Percentiles rank a stretch among this genome's conserved stretches.
phyloP scores from a whole-genome alignment of 1,140 invertebrate species.

The Kradibia gibbosae region DNA sequence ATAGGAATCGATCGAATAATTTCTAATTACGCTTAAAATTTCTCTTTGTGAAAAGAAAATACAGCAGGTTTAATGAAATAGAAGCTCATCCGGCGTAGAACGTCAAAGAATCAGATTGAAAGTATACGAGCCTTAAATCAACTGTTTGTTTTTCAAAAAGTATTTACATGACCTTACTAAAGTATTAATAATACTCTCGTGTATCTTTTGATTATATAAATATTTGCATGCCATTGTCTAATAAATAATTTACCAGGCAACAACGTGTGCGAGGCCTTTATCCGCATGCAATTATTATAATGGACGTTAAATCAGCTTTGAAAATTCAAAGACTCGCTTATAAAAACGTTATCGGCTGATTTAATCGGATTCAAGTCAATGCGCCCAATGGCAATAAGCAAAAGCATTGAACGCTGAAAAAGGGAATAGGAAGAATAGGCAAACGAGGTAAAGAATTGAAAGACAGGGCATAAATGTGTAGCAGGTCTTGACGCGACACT shows the following conservation, averaged over 20 bases:
- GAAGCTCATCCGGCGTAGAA: background rate
- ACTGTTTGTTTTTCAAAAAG: background rate
- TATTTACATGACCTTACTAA: background rate
- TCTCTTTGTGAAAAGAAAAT: too few relatives aligned
- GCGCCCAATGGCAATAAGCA: background rate
- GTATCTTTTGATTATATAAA: background rate
- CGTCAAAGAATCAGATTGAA: background rate
- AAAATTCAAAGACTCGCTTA: background rate
- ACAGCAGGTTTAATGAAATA: too few relatives aligned
- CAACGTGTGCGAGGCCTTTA: background rate
- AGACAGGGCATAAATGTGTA: background rate
- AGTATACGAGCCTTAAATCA: too few relatives aligned
- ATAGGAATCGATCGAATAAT: too few relatives aligned
- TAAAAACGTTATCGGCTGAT: background rate
- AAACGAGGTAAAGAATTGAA: background rate
- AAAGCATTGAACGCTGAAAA: background rate
- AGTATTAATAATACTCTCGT: background rate
- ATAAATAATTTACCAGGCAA: constrained; percentile 2
- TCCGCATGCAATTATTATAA: constrained; percentile 12
- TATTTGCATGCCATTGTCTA: background rate
- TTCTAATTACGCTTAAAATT: too few relatives aligned
- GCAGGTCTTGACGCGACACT: constrained; percentile 49
- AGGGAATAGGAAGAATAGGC: background rate
- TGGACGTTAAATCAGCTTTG: constrained; percentile 22
- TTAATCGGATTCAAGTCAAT: background rate